phyloP scores from a whole-genome alignment of 2,113 vertebrate species.

The Plestiodon gilberti region DNA sequence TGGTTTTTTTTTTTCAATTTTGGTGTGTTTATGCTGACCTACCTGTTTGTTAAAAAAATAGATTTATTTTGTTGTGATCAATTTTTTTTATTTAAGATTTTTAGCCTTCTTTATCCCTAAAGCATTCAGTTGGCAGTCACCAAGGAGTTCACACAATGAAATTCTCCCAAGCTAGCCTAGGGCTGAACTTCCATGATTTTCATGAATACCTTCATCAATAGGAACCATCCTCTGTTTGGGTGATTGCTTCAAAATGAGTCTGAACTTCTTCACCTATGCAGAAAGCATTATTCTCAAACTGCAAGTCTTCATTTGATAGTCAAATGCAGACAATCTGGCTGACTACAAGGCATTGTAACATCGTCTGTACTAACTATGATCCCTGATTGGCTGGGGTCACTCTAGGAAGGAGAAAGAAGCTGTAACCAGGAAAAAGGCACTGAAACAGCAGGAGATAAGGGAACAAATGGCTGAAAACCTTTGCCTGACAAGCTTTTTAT shows the following conservation, averaged over 20 bases:
- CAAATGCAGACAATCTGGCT: too few relatives aligned
- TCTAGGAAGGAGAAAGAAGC: neutral
- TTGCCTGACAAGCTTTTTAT: too few relatives aligned
- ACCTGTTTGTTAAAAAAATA: neutral
- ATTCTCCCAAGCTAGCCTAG: neutral
- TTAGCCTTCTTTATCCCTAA: neutral
- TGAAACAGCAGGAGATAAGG: neutral
- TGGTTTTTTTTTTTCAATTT: slow-evolving; percentile 1
- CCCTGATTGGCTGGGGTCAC: neutral
- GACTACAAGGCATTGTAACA: neutral
- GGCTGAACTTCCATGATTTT: neutral
- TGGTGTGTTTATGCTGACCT: neutral
- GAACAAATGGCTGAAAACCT: neutral
- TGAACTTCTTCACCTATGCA: too few relatives aligned
- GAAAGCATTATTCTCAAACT: neutral
- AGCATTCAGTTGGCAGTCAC: neutral
- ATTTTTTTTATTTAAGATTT: neutral
- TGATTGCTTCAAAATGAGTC: neutral
- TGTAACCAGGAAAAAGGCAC: neutral
- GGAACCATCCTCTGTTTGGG: neutral
- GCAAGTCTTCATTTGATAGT: too few relatives aligned
- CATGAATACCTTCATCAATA: neutral
- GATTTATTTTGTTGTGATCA: neutral
- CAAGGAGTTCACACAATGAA: neutral
- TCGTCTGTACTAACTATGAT: neutral